Base-by-base conservation (phyloP, 2,797 vertebrate genomes). In the Myiotriccus ornatus region DNA sequence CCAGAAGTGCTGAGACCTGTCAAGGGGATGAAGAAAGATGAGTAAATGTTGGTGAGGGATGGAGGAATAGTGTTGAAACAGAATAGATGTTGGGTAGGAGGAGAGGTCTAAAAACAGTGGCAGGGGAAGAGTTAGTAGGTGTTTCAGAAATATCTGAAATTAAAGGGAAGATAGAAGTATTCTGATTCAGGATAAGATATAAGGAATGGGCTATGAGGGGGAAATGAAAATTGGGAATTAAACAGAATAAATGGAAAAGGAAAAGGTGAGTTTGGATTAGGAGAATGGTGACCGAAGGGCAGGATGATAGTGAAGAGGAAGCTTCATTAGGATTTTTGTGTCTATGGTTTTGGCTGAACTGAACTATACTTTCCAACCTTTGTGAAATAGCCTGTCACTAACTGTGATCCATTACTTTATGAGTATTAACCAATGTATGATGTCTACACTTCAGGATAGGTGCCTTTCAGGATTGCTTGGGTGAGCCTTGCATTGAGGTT, bases 51-150 rank as follows among this genome's bases (percentile, higher is more conserved):
- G 67, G 59, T 84, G 85, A 93, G 35, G 35, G 55, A 76, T 86
- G 69, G 67, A 92, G 79, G 82, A 89, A 90, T 12, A 76, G 87
- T 89, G 85, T 76, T 91, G 91, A 90, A 94, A 70, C 41, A 67
- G 57, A 84, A 93, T 76, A 87, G 87, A 89, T 65, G 77, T 44
- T 91, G 83, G 74, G 89, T 93, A 69, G 93, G 94, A 81, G 80
- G 94, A 90, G 70, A 91, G 80, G 74, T 91, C 83, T 94, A 86
- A 89, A 94, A 87, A 91, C 73, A 81, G 87, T 82, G 91, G 39
- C 69, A 88, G 56, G 22, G 55, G 67, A 95, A 93, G 77, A 94
- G 85, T 79, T 79, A 91, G 94, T 92, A 88, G 70, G 89, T 88
- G 91, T 94, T 93, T 63, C 52, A 88, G 70, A 93, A 93, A 79